Conservation (phyloP, 2,113 vertebrate genomes). For the Eurypyga helias region DNA sequence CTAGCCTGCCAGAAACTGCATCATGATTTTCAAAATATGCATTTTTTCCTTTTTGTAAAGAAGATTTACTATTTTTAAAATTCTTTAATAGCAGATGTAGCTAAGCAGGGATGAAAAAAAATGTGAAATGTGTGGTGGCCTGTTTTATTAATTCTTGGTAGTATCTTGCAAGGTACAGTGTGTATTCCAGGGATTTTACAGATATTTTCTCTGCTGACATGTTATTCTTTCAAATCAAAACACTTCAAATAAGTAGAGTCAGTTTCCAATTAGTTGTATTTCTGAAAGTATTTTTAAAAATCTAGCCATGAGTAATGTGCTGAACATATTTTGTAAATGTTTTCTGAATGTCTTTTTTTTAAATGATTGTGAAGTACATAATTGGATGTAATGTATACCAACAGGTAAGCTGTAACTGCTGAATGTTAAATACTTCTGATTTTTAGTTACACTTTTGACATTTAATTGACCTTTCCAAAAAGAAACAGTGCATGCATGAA, state of each 20-base stretch:
- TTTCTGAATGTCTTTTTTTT: constrained; percentile 30
- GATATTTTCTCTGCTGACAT: neutral
- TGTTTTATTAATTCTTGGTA: constrained; percentile 18
- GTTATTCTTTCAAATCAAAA: constrained; percentile 20
- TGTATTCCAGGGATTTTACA: neutral
- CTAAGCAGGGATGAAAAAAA: neutral
- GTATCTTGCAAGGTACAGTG: neutral
- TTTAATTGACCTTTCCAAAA: constrained; percentile 47
- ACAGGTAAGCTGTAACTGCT: neutral
- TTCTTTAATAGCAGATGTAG: neutral
- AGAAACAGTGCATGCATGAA: neutral
- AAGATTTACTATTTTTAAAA: neutral
- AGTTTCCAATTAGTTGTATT: neutral
- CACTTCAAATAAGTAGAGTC: neutral
- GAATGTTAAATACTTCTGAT: neutral
- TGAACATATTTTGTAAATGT: constrained; percentile 49
- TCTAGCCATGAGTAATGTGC: neutral
- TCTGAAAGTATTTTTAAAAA: neutral
- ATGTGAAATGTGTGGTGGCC: neutral
- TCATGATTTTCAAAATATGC: neutral
- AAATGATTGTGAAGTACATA: constrained; percentile 17
- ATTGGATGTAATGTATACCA: constrained; percentile 41
- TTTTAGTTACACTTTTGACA: neutral
- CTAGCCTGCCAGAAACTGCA: neutral
- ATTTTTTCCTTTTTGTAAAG: constrained; percentile 29